Evolutionary conservation across 2,888 invertebrate species (phyloP).

Genomic region (Caenorhabditis sp.): DNA sequence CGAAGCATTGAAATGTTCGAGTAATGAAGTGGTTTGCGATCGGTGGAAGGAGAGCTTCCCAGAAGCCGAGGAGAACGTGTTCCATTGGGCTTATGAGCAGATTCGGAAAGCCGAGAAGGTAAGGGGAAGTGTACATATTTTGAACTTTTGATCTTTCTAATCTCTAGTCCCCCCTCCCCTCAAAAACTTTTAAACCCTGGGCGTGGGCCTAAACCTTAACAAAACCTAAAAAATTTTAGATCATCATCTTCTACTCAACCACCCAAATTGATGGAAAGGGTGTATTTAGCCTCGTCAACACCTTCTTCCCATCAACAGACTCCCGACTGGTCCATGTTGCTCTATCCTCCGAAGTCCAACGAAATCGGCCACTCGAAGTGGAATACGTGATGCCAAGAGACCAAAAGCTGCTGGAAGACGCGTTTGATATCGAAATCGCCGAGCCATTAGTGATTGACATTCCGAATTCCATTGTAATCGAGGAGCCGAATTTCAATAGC

Average conservation of each 20-base stretch:
- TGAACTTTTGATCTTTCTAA: not conserved
- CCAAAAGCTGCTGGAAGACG: conserved; percentile 40
- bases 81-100: conserved; percentile 53
- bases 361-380: conserved; percentile 10
- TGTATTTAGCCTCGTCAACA: conserved; percentile 38
- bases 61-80: conserved; percentile 51
- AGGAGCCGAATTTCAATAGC: conserved; percentile 1
- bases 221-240: conserved; percentile 36
- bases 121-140: no score
- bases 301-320: conserved; percentile 37
- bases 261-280: no score
- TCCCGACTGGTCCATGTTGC: conserved; percentile 21
- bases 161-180: no score
- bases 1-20: conserved; percentile 43
- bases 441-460: conserved; percentile 32
- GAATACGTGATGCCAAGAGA: conserved; percentile 56
- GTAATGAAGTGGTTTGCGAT: conserved; percentile 41
- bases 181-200: no score
- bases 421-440: conserved; percentile 31
- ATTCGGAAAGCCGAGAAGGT: conserved; percentile 46
- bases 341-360: conserved; percentile 7
- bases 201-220: not conserved
- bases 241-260: conserved; percentile 49
- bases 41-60: conserved; percentile 24
- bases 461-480: not conserved